Evolutionary conservation across 2,113 vertebrate genomes (phyloP), one percentile per base, ranked within the genome.

Genomic region (Pandion haliaetus): DNA sequence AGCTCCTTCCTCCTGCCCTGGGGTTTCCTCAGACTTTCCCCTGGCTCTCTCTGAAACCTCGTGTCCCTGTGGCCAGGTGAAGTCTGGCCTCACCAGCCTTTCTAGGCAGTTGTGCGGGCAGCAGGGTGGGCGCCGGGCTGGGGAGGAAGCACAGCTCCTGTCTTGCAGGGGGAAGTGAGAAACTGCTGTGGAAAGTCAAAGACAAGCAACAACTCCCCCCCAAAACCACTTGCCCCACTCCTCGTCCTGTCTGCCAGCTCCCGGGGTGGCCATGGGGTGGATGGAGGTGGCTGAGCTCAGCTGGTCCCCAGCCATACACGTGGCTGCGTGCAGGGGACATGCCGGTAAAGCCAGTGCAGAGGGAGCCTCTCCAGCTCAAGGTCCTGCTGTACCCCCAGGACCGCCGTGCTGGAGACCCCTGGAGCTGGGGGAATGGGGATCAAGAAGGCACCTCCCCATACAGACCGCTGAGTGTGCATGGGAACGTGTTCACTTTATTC

Each of bases 101-200:
- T 91, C 77, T 45, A 66, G 47, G 59, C 38, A 79, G 66, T 81
- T 36, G 87, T 71, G 74, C 2, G 0, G 45, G 57, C 74, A 55
- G 28, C 7, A 12, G 34, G 38, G 69, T 15, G 3, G 44, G 34
- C 29, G 7, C 40, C 3, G 3, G 59, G 29, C 81, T 3, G 6
- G 32, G 58, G 82, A 94, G 88, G 93, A 96, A 95, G 63, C 83
- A 92, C 81, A 94, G 83, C 32, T 90, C 77, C 88, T 93, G 80
- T 73, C 72, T 90, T 52, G 6, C 50, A 97, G 78, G 88, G 66
- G 95, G 95, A 97, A 97, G 93, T 97, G 95, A 97, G 84, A 96
- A 96, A 96, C 72, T 90, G 82, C 69, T 47, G 66, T 91, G 89
- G 92, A 96, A 96, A 96, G 67, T 82, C 79, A 83, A 86, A 90